These are phyloP conservation scores for Cydia fagiglandana DNA, from an alignment of 1,140 invertebrate species.

Conservation along the genomic window DNA sequence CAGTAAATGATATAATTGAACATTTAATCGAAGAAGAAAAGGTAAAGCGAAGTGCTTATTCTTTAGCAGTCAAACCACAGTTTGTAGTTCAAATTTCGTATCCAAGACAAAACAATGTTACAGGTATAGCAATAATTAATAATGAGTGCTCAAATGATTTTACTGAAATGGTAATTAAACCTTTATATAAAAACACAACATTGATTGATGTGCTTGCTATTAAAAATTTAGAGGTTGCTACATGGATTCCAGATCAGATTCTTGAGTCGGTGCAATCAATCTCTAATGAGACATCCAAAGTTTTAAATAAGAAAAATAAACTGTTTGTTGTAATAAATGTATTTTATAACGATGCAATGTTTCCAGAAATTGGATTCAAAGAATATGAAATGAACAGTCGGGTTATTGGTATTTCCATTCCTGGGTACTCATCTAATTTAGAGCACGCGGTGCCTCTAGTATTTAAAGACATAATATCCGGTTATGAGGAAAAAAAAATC, in stretches of 20 bases:
- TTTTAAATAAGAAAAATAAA: constrained; percentile 42
- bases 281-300: constrained; percentile 43
- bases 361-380: constrained; percentile 68
- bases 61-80: constrained; percentile 66
- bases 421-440: constrained; percentile 77
- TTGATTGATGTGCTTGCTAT: constrained; percentile 70
- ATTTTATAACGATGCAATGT: constrained; percentile 80
- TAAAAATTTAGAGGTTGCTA: constrained; percentile 77
- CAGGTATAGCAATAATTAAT: constrained; percentile 78
- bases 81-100: constrained; percentile 78
- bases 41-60: constrained; percentile 46
- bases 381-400: constrained; percentile 62
- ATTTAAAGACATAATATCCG: constrained; percentile 59
- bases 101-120: constrained; percentile 78
- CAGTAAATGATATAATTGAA: constrained; percentile 72
- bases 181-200: constrained; percentile 72
- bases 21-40: constrained; percentile 52
- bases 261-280: constrained; percentile 56
- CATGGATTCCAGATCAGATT: constrained; percentile 77
- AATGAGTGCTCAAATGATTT: constrained; percentile 57
- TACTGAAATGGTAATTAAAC: constrained; percentile 66
- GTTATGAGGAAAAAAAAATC: constrained; percentile 41
- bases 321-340: constrained; percentile 76
- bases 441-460: constrained; percentile 75
- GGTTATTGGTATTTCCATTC: constrained; percentile 80